A percentile compares a stretch with the other conserved stretches of the same genome.
Conservation (phyloP, 1,140 invertebrate species). For the Leptestheria dahalacensis region DNA sequence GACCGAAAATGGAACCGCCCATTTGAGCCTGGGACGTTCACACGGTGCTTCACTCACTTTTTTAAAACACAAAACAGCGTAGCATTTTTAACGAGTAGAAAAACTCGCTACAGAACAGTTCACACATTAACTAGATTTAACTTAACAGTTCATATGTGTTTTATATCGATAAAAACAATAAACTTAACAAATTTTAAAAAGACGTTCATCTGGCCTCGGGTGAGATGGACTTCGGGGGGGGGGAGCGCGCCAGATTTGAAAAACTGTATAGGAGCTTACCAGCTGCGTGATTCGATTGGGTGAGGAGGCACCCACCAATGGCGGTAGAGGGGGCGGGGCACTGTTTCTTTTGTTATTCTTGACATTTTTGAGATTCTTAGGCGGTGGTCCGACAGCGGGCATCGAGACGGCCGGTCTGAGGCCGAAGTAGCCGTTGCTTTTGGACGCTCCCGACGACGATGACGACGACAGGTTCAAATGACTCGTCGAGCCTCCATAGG, state of each 20-base stretch:
- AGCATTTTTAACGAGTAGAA: no score
- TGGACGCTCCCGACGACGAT: background rate
- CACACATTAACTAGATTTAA: no score
- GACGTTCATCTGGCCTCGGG: no score
- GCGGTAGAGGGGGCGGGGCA: background rate
- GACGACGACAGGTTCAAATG: background rate
- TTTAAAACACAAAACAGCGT: no score
- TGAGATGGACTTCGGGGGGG: background rate
- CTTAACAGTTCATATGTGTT: no score
- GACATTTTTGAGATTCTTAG: background rate
- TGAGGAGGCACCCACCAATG: background rate
- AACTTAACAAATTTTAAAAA: background rate
- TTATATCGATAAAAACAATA: no score
- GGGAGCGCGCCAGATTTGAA: no score
- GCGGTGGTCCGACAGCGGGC: background rate
- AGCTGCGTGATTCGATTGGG: background rate
- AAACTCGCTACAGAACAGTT: no score
- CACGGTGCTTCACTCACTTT: no score
- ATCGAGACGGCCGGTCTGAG: constrained; percentile 6
- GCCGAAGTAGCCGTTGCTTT: background rate
- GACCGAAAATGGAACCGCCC: no score
- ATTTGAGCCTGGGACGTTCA: no score
- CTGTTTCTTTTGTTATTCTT: background rate
- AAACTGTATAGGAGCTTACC: background rate
- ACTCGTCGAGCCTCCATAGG: constrained; percentile 1